A percentile compares a stretch with the other conserved stretches of the same genome.
Evolutionary conservation across 1,140 invertebrate genomes (phyloP).

Genomic region (Zaprionus kolodkinae): DNA sequence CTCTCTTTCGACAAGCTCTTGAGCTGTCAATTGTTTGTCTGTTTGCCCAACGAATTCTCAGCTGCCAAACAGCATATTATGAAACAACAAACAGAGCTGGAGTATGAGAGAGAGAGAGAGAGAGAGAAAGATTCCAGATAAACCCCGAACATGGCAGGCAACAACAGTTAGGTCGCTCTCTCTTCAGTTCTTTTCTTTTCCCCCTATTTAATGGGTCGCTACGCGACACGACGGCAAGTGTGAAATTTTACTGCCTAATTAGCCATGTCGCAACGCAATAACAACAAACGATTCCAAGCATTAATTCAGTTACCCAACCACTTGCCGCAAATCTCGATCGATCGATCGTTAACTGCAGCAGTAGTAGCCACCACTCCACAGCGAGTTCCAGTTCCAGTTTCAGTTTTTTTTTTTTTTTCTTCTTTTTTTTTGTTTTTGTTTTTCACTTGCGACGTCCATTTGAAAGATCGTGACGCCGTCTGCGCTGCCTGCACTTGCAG

Average conservation of each 20-base stretch:
- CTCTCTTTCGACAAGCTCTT: background rate
- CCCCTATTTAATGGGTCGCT: background rate
- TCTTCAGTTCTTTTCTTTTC: background rate
- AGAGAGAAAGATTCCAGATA: conserved; percentile 12
- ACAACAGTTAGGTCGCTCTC: conserved; percentile 5
- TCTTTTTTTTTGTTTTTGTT: conserved; percentile 4
- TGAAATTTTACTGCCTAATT: conserved; percentile 18
- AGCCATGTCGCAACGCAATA: conserved; percentile 1
- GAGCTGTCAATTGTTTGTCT: conserved; percentile 34
- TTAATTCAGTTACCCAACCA: conserved; percentile 33
- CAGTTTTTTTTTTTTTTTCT: background rate
- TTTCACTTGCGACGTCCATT: conserved; percentile 20
- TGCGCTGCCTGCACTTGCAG: conserved; percentile 32
- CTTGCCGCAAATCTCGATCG: conserved; percentile 3
- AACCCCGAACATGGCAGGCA: background rate
- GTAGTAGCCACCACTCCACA: conserved; percentile 20
- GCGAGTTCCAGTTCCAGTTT: conserved; percentile 32
- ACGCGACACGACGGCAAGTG: background rate
- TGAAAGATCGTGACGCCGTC: conserved; percentile 27
- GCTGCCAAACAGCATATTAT: conserved; percentile 25
- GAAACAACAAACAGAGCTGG: conserved; percentile 11
- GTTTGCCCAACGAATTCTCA: conserved; percentile 32
- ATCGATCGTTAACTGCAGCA: conserved; percentile 10
- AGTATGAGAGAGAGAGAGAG: background rate
- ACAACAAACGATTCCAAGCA: conserved; percentile 12